A percentile compares a stretch with the other conserved stretches of the same genome.
Conservation (phyloP, 2,797 vertebrate species). For the Lepilemur septentrionalis region DNA sequence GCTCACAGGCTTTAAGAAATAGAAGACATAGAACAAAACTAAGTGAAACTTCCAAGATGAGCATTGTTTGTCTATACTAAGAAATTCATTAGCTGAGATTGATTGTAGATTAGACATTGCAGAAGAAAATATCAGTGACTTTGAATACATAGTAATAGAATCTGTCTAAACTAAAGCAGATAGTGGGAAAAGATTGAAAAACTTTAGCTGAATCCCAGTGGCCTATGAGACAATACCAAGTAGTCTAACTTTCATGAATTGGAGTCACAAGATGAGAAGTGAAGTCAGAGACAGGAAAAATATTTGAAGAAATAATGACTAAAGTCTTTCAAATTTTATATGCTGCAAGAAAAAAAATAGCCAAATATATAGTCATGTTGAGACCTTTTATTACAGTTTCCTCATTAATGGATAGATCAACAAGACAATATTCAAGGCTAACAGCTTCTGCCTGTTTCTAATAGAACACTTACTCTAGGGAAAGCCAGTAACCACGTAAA, state of each 20-base stretch:
- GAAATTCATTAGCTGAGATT: neutral
- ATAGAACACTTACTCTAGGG: neutral
- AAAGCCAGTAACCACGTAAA: neutral
- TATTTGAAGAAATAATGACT: neutral
- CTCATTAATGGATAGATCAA: neutral
- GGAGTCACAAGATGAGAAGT: neutral
- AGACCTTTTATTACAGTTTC: neutral
- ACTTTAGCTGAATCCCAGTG: neutral
- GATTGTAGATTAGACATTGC: neutral
- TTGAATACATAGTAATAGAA: neutral
- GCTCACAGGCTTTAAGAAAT: neutral
- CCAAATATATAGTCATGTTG: neutral
- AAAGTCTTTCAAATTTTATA: neutral
- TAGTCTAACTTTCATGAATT: neutral
- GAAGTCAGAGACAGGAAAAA: neutral
- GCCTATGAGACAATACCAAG: neutral
- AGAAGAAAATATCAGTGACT: neutral
- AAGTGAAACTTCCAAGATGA: neutral
- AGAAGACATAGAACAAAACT: neutral
- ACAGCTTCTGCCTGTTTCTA: neutral
- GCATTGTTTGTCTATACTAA: neutral
- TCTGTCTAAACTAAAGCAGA: neutral
- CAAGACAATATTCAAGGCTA: neutral
- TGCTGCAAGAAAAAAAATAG: neutral
- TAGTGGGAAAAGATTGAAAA: neutral